Base-by-base conservation (phyloP, 2,113 vertebrate species). In the Oxyruncus cristatus region DNA sequence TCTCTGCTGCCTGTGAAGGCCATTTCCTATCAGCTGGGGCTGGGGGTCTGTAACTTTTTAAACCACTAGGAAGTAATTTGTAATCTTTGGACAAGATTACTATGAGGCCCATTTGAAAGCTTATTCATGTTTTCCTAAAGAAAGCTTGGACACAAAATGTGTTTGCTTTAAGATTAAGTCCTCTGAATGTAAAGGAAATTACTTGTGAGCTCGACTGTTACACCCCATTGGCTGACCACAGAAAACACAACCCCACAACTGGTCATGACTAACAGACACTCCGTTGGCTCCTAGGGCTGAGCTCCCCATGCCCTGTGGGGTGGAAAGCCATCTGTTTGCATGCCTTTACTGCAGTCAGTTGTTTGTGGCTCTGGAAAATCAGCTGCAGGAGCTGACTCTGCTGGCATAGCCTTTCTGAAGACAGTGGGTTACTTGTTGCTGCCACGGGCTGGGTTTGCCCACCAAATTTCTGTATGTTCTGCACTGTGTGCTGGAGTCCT, bases 141-240 rank as follows among this genome's bases (percentile, higher is more conserved):
- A 96, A 91, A 75, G 79, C 80, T 95, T 92, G 93, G 94, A 95
- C 88, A 87, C 55, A 86, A 62, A 75, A 81, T 35, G 46, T 96
- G 95, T 96, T 96, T 96, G 89, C 86, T 95, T 96, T 93, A 93
- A 94, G 96, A 96, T 97, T 95, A 95, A 93, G 93, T 87, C 61
- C 73, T 84, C 70, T 77, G 59, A 94, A 94, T 61, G 56, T 93
- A 94, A 91, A 92, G 88, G 93, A 96, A 95, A 93, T 96, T 84
- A 49, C 85, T 92, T 91, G 68, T 85, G 75, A 93, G 91, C 37
- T 86, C 56, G 80, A 68, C 85, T 79, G 73, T 94, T 91, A 86
- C 88, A 72, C 83, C 71, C 80, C 28, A 12, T 94, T 92, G 90
- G 61, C 91, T 89, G 88, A 91, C 91, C 89, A 41, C 73, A 66